Conservation (phyloP, 1,140 invertebrate genomes). For the Cotesia typhae region DNA sequence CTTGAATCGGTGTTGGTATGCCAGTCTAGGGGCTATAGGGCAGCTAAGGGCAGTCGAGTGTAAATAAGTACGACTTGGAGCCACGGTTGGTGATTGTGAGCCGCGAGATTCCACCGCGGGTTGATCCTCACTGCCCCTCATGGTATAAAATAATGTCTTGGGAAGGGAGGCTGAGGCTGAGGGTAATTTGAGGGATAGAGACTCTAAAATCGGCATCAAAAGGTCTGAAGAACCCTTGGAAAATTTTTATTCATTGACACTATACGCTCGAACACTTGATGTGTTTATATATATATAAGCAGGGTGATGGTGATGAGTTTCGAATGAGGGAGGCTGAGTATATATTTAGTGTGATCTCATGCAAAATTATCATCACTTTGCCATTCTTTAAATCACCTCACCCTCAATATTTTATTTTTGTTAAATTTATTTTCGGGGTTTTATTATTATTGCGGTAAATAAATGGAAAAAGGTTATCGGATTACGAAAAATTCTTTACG, state of each 20-base stretch:
- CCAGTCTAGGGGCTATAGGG: background rate
- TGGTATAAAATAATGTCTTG: constrained; percentile 30
- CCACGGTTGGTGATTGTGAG: constrained; percentile 57
- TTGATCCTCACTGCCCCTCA: constrained; percentile 27
- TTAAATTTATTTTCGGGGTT: constrained; percentile 14
- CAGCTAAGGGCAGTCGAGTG: constrained; percentile 52
- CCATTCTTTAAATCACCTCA: constrained; percentile 27
- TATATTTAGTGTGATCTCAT: constrained; percentile 26
- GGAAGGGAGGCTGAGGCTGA: background rate
- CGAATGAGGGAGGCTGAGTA: background rate
- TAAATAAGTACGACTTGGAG: constrained; percentile 62
- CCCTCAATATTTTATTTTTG: constrained; percentile 38
- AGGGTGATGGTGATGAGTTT: no score
- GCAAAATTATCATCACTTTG: constrained; percentile 33
- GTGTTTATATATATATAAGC: background rate
- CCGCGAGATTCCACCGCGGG: constrained; percentile 41
- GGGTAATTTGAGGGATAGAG: constrained; percentile 14
- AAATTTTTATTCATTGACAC: constrained; percentile 68
- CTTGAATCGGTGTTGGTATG: constrained; percentile 31
- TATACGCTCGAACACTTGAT: constrained; percentile 52
- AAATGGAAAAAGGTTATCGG: constrained; percentile 39
- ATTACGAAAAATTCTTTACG: no score
- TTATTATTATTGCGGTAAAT: constrained; percentile 18
- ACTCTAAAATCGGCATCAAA: constrained; percentile 61
- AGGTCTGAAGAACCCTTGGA: constrained; percentile 50